phyloP scores from a whole-genome alignment of 2,888 invertebrate species.

The Zele albiditarsus region DNA sequence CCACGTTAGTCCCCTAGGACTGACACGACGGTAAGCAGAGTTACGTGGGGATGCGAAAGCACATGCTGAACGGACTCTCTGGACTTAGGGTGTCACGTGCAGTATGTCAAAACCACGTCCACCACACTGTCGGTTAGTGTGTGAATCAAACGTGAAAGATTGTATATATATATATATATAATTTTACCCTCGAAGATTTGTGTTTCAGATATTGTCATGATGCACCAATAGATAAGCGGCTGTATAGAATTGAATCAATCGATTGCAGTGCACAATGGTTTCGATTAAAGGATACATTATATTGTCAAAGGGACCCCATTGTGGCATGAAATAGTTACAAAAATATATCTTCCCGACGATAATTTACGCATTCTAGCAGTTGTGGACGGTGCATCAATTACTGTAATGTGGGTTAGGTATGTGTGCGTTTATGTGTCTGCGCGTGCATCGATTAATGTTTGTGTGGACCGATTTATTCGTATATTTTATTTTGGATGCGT shows the following conservation, averaged over 20 bases:
- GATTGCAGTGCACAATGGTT: neutral
- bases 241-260: slow-evolving; percentile 10
- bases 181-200: slow-evolving; percentile 10
- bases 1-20: neutral
- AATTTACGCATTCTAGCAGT: no score
- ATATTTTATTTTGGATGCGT: no score
- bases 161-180: neutral
- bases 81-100: slow-evolving; percentile 64
- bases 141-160: slow-evolving; percentile 65
- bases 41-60: neutral
- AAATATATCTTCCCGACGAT: no score
- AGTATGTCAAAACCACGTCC: slow-evolving; percentile 62
- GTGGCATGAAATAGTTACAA: no score
- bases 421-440: no score
- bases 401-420: no score
- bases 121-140: slow-evolving; percentile 57
- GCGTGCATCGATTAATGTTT: no score
- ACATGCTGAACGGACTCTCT: slow-evolving; percentile 56
- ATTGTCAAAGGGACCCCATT: no score
- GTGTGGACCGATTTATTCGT: no score
- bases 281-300: neutral
- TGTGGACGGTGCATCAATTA: no score
- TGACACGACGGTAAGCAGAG: neutral
- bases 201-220: neutral
- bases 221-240: neutral